Base-by-base conservation (phyloP, 2,797 vertebrate genomes). In the Chloroceryle amazona region DNA sequence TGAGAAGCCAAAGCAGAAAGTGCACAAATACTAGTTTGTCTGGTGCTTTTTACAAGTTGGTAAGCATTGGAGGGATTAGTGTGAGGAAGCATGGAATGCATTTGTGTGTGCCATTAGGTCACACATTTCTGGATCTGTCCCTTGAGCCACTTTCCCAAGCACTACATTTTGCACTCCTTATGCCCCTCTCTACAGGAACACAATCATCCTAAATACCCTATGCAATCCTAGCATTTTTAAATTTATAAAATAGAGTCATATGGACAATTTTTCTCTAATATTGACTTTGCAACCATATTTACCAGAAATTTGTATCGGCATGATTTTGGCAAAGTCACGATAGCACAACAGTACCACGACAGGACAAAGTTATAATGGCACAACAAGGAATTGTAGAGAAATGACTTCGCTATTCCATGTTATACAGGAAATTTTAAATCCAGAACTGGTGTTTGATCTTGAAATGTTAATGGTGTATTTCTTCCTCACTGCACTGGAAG, bases 21-120 rank as follows among this genome's bases (percentile, higher is more conserved):
- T 71, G 29, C 29, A 54, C 57, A 75, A 68, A 25, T 25, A 4
- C 1, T 11, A 1, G 20, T 28, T 23, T 62, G 37, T n/a, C 28
- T 76, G 61, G 31, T 81, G 70, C 37, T 73, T 82, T 83, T 63
- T 63, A 23, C 44, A 25, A 8, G 9, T 49, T 10, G 18, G 39
- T 11, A 4, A 31, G 73, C 8, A 0, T 5, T 44, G 68, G 28
- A 29, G 1, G 6, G 47, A 41, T 61, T 3, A 1, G 28, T 11
- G 47, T 3, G 2, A 73, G 67, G 26, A 63, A 44, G 44, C 60
- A 10, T 2, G 1, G 13, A 23, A 19, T 33, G 18, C 73, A 19
- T n/a, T 39, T 4, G 0, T 1, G 0, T 44, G 39, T 76, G 39
- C 42, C 1, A 0, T 26, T 37, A 15, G 66, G 51, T 29, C 23